Percentiles rank a stretch among this genome's conserved stretches.
Evolutionary conservation across 1,140 invertebrate genomes (phyloP).

Genomic region (Brachionus asplanchnoidis): DNA sequence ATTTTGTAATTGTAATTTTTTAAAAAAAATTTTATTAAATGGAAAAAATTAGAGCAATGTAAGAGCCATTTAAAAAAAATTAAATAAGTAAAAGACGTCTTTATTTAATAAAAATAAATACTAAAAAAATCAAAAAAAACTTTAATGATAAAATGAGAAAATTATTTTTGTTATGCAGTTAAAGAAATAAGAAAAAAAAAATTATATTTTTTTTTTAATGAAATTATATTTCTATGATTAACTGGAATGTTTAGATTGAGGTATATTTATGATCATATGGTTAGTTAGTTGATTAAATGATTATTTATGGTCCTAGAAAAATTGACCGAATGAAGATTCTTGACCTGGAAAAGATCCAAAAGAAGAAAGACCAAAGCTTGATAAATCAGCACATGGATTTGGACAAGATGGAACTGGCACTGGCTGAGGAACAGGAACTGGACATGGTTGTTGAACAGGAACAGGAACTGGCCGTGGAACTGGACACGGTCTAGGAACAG

Average conservation of each 20-base stretch:
- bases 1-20: too few species aligned
- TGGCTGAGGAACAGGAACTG: not conserved
- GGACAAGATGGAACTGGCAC: not conserved
- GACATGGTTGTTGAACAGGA: not conserved
- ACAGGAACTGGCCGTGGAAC: not conserved
- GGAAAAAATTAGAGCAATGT: too few species aligned
- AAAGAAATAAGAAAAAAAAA: too few species aligned
- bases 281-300: not conserved
- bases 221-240: not conserved
- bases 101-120: too few species aligned
- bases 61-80: too few species aligned
- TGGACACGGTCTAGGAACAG: not conserved
- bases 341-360: not conserved
- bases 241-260: not conserved
- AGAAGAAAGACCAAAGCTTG: not conserved
- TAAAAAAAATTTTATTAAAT: too few species aligned
- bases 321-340: not conserved
- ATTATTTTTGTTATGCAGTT: too few species aligned
- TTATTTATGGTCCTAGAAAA: not conserved
- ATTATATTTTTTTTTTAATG: too few species aligned
- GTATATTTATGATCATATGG: not conserved
- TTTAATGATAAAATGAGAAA: too few species aligned
- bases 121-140: too few species aligned
- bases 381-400: constrained; percentile 15
- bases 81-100: too few species aligned